A percentile compares a stretch with the other conserved stretches of the same genome.
These are phyloP conservation scores for Pseudomyrmex pallidus DNA, from an alignment of 1,140 invertebrate genomes.

Conservation along the genomic window DNA sequence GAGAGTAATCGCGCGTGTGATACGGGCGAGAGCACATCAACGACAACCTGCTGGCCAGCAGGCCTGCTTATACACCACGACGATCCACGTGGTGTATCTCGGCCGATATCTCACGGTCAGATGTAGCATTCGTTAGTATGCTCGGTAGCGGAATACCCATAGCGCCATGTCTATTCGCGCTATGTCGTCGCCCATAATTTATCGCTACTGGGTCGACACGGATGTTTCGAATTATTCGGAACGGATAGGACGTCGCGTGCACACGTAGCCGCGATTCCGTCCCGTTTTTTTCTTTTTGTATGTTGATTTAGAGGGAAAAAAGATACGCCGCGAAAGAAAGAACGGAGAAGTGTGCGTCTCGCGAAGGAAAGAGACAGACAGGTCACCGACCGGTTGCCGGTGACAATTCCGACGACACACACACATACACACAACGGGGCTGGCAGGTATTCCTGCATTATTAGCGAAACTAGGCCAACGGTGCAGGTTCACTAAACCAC, in stretches of 20 bases:
- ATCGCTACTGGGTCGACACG: slow-evolving; percentile 30
- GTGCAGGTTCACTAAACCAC: slow-evolving; percentile 71
- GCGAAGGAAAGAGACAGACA: slow-evolving; percentile 44
- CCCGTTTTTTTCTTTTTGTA: slow-evolving; percentile 34
- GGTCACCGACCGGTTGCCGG: slow-evolving; percentile 69
- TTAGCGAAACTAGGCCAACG: slow-evolving; percentile 69
- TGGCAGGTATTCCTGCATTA: slow-evolving; percentile 56
- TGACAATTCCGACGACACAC: slow-evolving; percentile 55
- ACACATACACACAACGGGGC: not conserved
- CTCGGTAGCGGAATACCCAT: slow-evolving; percentile 13
- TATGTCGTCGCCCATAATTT: slow-evolving; percentile 39
- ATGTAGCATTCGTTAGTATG: slow-evolving; percentile 28
- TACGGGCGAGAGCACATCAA: slow-evolving; percentile 23
- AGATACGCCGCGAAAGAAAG: slow-evolving; percentile 31
- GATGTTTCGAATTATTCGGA: slow-evolving; percentile 67
- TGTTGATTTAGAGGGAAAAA: slow-evolving; percentile 20
- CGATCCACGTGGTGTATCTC: slow-evolving; percentile 16
- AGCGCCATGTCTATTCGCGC: slow-evolving; percentile 4
- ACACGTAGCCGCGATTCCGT: slow-evolving; percentile 35
- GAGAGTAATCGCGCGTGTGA: slow-evolving; percentile 43
- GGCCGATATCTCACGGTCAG: slow-evolving; percentile 34
- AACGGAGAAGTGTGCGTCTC: not conserved
- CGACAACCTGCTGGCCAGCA: slow-evolving; percentile 9
- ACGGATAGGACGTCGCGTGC: slow-evolving; percentile 62
- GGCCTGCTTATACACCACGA: not conserved